Evolutionary conservation across 2,113 vertebrate species (phyloP).

Genomic region (Petromus typicus): DNA sequence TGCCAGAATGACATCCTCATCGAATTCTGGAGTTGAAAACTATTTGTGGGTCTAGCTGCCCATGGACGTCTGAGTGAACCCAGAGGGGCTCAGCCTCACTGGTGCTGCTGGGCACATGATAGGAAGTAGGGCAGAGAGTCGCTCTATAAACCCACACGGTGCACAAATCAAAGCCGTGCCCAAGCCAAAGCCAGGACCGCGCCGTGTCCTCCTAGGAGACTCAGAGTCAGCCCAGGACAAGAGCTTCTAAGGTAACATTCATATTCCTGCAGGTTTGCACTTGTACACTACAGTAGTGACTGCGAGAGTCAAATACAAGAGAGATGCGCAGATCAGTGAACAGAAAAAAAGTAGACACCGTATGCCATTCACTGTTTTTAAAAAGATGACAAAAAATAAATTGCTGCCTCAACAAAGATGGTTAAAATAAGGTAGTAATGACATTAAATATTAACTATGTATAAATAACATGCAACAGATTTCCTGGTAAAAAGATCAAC

Average conservation of each 20-base stretch:
- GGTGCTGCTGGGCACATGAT: no score
- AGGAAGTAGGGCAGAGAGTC: no score
- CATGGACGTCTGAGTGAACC: neutral
- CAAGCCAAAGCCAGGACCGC: no score
- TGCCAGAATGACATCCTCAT: neutral
- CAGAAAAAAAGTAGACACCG: neutral
- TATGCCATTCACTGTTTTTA: neutral
- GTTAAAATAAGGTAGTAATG: neutral
- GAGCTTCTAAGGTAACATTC: no score
- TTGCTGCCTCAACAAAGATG: neutral
- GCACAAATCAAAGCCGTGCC: no score
- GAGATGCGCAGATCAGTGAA: neutral
- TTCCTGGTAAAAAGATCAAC: neutral
- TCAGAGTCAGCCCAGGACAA: no score
- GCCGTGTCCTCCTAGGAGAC: no score
- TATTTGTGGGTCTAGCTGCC: neutral
- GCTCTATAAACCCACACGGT: no score
- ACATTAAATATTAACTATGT: neutral
- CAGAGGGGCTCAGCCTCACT: no score
- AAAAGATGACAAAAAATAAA: neutral
- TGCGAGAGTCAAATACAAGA: no score
- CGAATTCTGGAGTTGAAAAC: neutral
- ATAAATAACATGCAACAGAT: neutral
- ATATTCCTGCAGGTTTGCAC: no score
- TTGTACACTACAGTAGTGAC: no score